Evolutionary conservation across 2,797 vertebrate species (phyloP).

Genomic region (Echeneis naucrates): DNA sequence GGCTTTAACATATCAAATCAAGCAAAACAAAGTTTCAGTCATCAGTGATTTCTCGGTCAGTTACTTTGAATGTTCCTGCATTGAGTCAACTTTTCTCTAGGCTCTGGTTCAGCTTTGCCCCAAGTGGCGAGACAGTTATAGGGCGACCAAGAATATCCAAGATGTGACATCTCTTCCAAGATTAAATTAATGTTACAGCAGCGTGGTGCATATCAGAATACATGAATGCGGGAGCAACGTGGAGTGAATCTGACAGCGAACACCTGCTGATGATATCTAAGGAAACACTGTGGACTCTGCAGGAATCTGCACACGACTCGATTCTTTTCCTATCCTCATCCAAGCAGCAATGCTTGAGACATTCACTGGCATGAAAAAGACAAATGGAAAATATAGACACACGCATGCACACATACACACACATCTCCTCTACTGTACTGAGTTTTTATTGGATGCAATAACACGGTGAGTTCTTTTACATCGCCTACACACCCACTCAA

Average conservation of each 20-base stretch:
- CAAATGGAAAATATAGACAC: conserved; percentile 6
- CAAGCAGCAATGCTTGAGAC: neutral
- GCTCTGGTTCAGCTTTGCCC: conserved; percentile 15
- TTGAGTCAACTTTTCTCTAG: conserved; percentile 11
- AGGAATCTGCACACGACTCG: conserved; percentile 30
- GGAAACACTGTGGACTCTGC: conserved; percentile 43
- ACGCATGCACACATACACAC: neutral
- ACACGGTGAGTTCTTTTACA: neutral
- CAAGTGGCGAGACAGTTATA: conserved; percentile 22
- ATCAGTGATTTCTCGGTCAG: neutral
- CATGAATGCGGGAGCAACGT: conserved; percentile 46
- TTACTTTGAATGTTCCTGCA: conserved; percentile 2
- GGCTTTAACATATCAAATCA: neutral
- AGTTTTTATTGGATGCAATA: conserved; percentile 27
- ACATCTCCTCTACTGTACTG: conserved; percentile 15
- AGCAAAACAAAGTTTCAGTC: conserved; percentile 1
- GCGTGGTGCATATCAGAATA: conserved; percentile 50
- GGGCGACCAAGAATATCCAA: conserved; percentile 25
- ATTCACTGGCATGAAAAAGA: conserved; percentile 9
- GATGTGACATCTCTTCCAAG: conserved; percentile 34
- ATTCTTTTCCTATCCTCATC: conserved; percentile 15
- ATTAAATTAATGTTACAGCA: conserved; percentile 54
- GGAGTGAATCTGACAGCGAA: conserved; percentile 57
- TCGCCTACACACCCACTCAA: neutral
- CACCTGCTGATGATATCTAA: conserved; percentile 65